Conservation (phyloP, 2,888 invertebrate genomes). For the Isotomurus palustris region DNA sequence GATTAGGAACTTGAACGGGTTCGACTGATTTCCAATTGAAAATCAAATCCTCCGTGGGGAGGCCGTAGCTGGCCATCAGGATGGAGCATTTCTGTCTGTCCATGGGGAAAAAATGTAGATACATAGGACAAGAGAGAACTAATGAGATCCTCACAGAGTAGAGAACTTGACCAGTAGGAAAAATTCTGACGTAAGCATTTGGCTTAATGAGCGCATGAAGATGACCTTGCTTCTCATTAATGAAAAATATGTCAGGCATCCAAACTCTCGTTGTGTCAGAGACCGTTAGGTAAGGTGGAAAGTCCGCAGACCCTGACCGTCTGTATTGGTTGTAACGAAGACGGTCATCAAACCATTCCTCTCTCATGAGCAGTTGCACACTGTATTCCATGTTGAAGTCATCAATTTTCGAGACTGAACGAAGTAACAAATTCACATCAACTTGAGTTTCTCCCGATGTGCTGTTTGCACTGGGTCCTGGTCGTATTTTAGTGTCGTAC, state of each 20-base stretch:
- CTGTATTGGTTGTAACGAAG: conserved; percentile 7
- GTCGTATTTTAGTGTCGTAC: conserved; percentile 87
- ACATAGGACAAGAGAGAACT: conserved; percentile 54
- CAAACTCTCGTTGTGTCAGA: conserved; percentile 25
- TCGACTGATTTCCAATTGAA: conserved; percentile 93
- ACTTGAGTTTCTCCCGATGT: conserved; percentile 71
- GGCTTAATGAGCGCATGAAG: conserved; percentile 29
- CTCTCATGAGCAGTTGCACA: conserved; percentile 22
- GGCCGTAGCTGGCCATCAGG: conserved; percentile 62
- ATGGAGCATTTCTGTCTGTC: conserved; percentile 53
- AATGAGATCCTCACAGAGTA: conserved; percentile 41
- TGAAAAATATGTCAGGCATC: conserved; percentile 36
- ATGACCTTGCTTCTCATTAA: conserved; percentile 25
- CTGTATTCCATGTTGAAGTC: conserved; percentile 83
- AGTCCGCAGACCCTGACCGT: background rate
- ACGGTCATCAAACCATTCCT: conserved; percentile 29
- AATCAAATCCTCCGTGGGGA: conserved; percentile 91
- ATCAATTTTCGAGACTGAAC: conserved; percentile 97
- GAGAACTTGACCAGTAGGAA: conserved; percentile 21
- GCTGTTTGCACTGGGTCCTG: conserved; percentile 61
- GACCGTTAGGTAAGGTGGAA: conserved; percentile 24
- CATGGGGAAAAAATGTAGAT: conserved; percentile 50
- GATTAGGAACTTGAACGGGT: conserved; percentile 88
- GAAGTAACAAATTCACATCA: conserved; percentile 86
- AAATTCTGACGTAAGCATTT: conserved; percentile 27